Evolutionary conservation across 2,797 vertebrate genomes (phyloP).

Genomic region (Eleutherodactylus coqui): DNA sequence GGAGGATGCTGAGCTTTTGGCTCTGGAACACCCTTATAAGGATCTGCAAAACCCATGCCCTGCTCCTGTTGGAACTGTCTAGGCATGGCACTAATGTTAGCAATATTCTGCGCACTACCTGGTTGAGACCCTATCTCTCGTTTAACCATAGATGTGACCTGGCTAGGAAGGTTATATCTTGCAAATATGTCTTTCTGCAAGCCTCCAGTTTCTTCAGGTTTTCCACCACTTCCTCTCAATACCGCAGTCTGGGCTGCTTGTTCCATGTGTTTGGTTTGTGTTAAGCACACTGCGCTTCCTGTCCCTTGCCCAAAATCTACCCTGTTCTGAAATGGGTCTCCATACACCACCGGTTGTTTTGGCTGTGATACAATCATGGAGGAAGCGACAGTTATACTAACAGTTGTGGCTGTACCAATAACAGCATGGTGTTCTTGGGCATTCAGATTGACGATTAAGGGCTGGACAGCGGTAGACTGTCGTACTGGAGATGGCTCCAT

Average conservation of each 20-base stretch:
- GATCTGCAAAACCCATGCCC: conserved; percentile 76
- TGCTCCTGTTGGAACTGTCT: conserved; percentile 83
- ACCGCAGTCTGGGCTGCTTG: conserved; percentile 70
- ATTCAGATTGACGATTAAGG: conserved; percentile 96
- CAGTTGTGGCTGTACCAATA: conserved; percentile 85
- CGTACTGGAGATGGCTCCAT: conserved; percentile 84
- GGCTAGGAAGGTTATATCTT: conserved; percentile 89
- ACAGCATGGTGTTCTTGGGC: conserved; percentile 91
- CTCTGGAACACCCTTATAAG: conserved; percentile 84
- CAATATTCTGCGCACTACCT: conserved; percentile 75
- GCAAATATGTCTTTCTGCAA: conserved; percentile 88
- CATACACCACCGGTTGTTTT: conserved; percentile 90
- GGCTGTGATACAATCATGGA: conserved; percentile 89
- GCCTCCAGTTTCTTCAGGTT: conserved; percentile 82
- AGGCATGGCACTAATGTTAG: conserved; percentile 78
- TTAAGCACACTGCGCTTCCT: conserved; percentile 90
- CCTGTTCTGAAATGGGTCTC: conserved; percentile 94
- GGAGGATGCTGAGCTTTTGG: conserved; percentile 87
- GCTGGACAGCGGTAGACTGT: conserved; percentile 92
- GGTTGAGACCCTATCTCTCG: conserved; percentile 89
- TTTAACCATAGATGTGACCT: conserved; percentile 85
- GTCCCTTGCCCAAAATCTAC: conserved; percentile 93
- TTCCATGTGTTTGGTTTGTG: conserved; percentile 84
- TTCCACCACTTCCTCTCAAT: conserved; percentile 74
- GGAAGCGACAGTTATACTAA: conserved; percentile 88